phyloP scores from a whole-genome alignment of 2,797 vertebrate genomes.

The Sebastes melanostomus region DNA sequence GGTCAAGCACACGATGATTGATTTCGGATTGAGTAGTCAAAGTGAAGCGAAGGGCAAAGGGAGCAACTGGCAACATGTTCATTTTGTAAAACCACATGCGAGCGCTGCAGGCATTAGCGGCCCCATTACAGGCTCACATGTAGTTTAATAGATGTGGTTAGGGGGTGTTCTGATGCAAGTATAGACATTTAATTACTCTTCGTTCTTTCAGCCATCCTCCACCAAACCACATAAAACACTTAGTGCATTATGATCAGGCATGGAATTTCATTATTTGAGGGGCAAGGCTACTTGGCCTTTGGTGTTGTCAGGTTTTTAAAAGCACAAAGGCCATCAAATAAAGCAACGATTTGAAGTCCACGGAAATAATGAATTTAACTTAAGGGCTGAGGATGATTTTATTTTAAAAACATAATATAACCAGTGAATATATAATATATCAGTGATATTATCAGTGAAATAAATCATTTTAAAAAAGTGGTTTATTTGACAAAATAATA shows the following conservation, averaged over 20 bases:
- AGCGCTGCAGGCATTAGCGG: not conserved
- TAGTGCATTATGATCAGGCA: not conserved
- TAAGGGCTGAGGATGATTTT: no score
- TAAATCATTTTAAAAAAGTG: no score
- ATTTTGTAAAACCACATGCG: constrained; percentile 42
- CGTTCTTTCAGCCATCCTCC: constrained; percentile 11
- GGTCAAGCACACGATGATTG: constrained; percentile 59
- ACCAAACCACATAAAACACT: constrained; percentile 6
- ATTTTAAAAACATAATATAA: no score
- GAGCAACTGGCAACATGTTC: constrained; percentile 52
- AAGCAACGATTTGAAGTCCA: no score
- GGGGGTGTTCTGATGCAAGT: not conserved
- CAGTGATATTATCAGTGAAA: no score
- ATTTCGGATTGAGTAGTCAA: constrained; percentile 67
- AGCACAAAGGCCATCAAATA: no score
- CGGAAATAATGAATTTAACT: no score
- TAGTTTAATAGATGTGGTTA: constrained; percentile 28
- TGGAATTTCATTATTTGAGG: no score
- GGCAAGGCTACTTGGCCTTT: no score
- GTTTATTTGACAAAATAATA: no score
- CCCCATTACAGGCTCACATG: constrained; percentile 18
- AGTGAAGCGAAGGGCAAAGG: constrained; percentile 59
- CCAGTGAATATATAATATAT: no score
- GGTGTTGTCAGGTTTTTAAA: no score
- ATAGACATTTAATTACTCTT: constrained; percentile 26